Conservation (phyloP, 1,140 invertebrate genomes). For the Epicauta chinensis region DNA sequence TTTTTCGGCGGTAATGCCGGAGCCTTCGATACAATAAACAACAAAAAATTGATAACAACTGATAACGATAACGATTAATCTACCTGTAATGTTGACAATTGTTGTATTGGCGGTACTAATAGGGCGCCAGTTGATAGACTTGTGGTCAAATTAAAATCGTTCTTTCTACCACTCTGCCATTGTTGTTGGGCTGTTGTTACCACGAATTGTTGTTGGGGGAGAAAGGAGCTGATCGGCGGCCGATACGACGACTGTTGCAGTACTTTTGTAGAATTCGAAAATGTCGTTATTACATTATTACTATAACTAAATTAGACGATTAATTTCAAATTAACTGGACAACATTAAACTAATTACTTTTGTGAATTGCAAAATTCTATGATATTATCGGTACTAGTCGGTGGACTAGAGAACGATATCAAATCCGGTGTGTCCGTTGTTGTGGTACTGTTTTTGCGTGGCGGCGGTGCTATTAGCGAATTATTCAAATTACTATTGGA, state of each 20-base stretch:
- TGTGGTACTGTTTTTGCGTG: slow-evolving; percentile 48
- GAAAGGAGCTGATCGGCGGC: slow-evolving; percentile 1
- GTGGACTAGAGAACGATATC: slow-evolving; percentile 67
- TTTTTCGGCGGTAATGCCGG: slow-evolving; percentile 40
- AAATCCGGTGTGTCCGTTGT: slow-evolving; percentile 54
- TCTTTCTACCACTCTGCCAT: too few relatives aligned
- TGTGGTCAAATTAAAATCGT: too few relatives aligned
- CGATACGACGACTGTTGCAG: not conserved
- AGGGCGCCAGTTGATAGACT: too few relatives aligned
- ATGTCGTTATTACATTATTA: not conserved
- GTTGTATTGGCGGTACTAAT: too few relatives aligned
- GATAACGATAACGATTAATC: too few relatives aligned
- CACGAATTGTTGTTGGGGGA: not conserved
- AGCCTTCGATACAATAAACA: not conserved
- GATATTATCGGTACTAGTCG: slow-evolving; percentile 35
- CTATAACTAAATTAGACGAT: slow-evolving; percentile 1
- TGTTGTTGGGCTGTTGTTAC: too few relatives aligned
- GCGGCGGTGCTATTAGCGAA: slow-evolving; percentile 50
- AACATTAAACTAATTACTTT: slow-evolving; percentile 17
- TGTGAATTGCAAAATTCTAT: slow-evolving; percentile 33
- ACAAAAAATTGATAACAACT: too few relatives aligned
- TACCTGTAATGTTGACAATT: too few relatives aligned
- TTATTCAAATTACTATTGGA: slow-evolving; percentile 18
- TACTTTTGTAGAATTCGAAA: not conserved
- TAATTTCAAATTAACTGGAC: too few relatives aligned